phyloP scores from a whole-genome alignment of 2,113 vertebrate species.

The Genyomyrus donnyi region DNA sequence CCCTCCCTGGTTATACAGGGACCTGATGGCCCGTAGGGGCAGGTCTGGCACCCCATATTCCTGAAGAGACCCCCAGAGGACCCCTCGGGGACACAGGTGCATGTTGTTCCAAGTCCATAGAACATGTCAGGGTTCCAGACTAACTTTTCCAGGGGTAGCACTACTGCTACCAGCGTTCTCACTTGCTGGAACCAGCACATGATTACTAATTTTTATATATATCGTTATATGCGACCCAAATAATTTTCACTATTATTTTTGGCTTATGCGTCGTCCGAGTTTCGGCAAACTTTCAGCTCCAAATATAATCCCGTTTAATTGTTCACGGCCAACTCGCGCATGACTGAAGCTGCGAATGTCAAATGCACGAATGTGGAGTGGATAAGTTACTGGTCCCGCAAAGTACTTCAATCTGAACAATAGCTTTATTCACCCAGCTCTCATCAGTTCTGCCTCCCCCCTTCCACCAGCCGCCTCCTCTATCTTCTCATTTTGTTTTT shows the following conservation, averaged over 20 bases:
- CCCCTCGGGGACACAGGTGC: no score
- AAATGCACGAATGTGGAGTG: not conserved
- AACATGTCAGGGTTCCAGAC: not conserved
- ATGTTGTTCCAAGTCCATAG: not conserved
- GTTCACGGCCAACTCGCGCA: not conserved
- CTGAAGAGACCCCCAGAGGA: not conserved
- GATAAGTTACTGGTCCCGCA: not conserved
- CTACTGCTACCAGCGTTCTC: not conserved
- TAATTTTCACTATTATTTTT: not conserved
- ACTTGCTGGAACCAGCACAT: not conserved
- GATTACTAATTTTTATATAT: not conserved
- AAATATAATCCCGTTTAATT: not conserved
- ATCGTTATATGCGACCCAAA: no score
- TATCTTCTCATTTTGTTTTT: not conserved
- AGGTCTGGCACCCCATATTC: not conserved
- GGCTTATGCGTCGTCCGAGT: not conserved
- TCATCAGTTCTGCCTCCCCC: not conserved
- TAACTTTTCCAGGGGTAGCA: not conserved
- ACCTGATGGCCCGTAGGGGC: not conserved
- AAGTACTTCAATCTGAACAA: not conserved
- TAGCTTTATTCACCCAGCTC: not conserved
- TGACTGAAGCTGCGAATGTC: not conserved
- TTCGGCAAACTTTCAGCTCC: not conserved
- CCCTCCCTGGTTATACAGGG: not conserved
- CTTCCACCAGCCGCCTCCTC: no score